Evolutionary conservation across 2,797 vertebrate species (phyloP), one percentile per base, ranked within the genome.

Genomic region (Thunnus albacares): DNA sequence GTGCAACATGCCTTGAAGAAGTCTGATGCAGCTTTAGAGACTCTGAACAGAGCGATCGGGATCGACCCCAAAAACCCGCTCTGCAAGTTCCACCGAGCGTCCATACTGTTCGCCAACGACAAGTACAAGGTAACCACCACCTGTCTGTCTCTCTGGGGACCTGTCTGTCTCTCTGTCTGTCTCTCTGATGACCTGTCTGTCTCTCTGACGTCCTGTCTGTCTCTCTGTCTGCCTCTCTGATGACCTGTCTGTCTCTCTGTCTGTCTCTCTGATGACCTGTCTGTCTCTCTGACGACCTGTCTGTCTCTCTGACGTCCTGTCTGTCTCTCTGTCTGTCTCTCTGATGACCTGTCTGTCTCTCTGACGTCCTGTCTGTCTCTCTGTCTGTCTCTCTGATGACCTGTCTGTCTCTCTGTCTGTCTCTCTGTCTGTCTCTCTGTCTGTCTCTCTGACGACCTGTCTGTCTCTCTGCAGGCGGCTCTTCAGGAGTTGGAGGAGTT

Each of bases 11-110:
- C 98, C 18, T 91, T 99, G 87, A 99, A 99, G 91, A 99, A 98
- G 91, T 99, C 98, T 1, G 98, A 99, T 45, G 96, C 97, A 64
- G 98, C 98, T 89, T 96, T 99, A 93, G 98, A 99, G 93, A 99
- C 98, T 26, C 88, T 99, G 80, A 99, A 98, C 94, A 96, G 97
- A 96, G 98, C 98, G 0, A 99, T 99, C 66, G 95, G 96, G 77
- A 98, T 99, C 18, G 98, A 99, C 90, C 98, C 98, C 62, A 99
- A 98, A 93, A 99, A 99, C 79, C 98, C 98, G 0, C 97, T 99
- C 94, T 99, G 98, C 97, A 99, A 99, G 95, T 99, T 99, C 94
- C 98, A 99, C 83, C 95, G 97, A 94, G 98, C 98, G 38, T 99
- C 98, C 14, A 98, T 99, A 83, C 95, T 99, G 77, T 99, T 99